Conservation (phyloP, 2,888 invertebrate species). For the Hololepta plana region DNA sequence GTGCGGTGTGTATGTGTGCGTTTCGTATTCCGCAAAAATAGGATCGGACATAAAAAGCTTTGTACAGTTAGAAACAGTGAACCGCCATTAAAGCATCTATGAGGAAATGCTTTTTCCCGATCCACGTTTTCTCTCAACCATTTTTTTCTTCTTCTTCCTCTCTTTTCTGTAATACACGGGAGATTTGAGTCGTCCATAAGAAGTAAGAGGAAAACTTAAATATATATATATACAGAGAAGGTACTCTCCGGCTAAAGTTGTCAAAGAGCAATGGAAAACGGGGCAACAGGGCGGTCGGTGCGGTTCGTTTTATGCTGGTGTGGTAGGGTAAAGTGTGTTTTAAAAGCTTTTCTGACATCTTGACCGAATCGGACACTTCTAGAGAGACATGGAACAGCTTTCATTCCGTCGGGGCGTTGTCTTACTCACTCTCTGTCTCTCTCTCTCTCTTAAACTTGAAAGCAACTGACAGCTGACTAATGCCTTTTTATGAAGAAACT, state of each 20-base stretch:
- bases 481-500: too few relatives aligned
- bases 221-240: conserved; percentile 9
- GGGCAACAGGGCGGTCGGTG: conserved; percentile 6
- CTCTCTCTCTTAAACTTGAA: too few relatives aligned
- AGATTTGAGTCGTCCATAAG: conserved; percentile 17
- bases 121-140: conserved; percentile 21
- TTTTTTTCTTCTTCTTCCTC: too few relatives aligned
- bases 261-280: conserved; percentile 12
- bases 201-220: conserved; percentile 5
- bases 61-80: conserved; percentile 17
- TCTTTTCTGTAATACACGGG: conserved; percentile 23
- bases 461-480: too few relatives aligned
- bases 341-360: conserved; percentile 33
- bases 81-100: conserved; percentile 21
- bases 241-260: conserved; percentile 11
- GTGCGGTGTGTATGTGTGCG: too few relatives aligned
- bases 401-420: conserved; percentile 20
- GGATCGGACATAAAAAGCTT: too few relatives aligned
- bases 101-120: conserved; percentile 21
- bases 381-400: conserved; percentile 32
- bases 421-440: too few relatives aligned
- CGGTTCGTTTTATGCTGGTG: conserved; percentile 5
- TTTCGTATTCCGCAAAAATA: too few relatives aligned
- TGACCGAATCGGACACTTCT: conserved; percentile 30
- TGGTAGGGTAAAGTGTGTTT: conserved; percentile 19